phyloP scores from a whole-genome alignment of 1,140 invertebrate species.

The Drosophila quadrilineata region DNA sequence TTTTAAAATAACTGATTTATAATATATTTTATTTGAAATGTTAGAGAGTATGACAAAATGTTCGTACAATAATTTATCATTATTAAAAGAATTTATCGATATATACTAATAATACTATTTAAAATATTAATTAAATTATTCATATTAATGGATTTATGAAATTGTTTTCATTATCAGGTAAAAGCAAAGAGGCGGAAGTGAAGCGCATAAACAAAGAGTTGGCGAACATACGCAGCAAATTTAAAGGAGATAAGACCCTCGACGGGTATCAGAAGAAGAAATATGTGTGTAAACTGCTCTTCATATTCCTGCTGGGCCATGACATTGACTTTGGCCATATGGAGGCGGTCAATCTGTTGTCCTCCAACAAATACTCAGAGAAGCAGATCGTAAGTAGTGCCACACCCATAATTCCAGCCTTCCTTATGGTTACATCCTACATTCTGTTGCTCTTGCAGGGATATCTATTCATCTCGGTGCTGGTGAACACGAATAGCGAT shows the following conservation, averaged over 20 bases:
- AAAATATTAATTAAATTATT: no score
- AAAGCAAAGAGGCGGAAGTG: conserved; percentile 99
- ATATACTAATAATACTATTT: no score
- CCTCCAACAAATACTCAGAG: conserved; percentile 99
- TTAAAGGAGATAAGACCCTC: conserved; percentile 99
- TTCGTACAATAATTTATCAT: no score
- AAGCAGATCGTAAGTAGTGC: conserved; percentile 97
- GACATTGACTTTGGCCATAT: conserved; percentile 99
- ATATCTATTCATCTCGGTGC: conserved; percentile 99
- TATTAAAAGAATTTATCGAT: no score
- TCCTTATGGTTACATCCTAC: no score
- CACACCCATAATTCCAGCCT: no score
- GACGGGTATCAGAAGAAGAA: conserved; percentile 99
- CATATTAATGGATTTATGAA: no score
- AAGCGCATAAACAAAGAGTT: conserved; percentile 99
- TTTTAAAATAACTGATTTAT: no score
- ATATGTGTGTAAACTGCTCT: conserved; percentile 99
- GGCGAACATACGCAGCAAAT: conserved; percentile 99
- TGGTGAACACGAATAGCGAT: conserved; percentile 99
- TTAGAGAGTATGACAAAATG: no score
- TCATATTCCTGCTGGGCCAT: conserved; percentile 99
- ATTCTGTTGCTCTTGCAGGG: no score
- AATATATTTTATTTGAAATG: no score
- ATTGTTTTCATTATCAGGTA: conserved; percentile 87
- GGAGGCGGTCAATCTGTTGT: conserved; percentile 99